phyloP scores from a whole-genome alignment of 2,888 invertebrate genomes.

The Bellardia bayeri region DNA sequence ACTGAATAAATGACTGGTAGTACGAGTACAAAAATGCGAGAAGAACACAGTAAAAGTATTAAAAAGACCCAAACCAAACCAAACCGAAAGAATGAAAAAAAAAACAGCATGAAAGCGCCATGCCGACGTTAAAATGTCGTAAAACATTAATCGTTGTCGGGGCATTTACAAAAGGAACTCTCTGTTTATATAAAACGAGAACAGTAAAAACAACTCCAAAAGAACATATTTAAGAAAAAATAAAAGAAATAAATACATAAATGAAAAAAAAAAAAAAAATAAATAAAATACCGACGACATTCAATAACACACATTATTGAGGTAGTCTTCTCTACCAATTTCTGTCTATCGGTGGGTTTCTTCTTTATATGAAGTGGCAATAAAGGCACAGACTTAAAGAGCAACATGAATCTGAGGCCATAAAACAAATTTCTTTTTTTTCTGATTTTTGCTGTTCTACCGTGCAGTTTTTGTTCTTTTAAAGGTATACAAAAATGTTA shows the following conservation, averaged over 20 bases:
- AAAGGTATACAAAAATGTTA: not conserved
- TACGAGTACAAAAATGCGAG: slow-evolving; percentile 23
- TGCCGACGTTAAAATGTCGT: slow-evolving; percentile 73
- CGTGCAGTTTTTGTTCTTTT: slow-evolving; percentile 4
- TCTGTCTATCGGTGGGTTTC: not conserved
- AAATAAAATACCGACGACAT: slow-evolving; percentile 57
- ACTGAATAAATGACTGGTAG: slow-evolving; percentile 42
- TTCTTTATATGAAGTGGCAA: slow-evolving; percentile 20
- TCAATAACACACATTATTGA: slow-evolving; percentile 64
- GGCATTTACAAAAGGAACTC: slow-evolving; percentile 63
- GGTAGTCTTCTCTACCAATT: slow-evolving; percentile 55
- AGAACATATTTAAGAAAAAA: slow-evolving; percentile 18
- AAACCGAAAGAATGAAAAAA: not conserved
- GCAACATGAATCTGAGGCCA: slow-evolving; percentile 19
- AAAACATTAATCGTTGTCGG: slow-evolving; percentile 72
- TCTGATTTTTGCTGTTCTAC: slow-evolving; percentile 18
- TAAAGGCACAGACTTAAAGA: slow-evolving; percentile 18
- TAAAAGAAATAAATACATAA: not conserved
- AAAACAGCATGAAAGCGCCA: slow-evolving; percentile 71
- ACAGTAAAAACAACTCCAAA: slow-evolving; percentile 23
- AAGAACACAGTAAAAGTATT: slow-evolving; percentile 39
- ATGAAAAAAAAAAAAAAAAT: slow-evolving; percentile 19
- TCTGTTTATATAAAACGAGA: slow-evolving; percentile 37
- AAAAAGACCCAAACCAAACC: slow-evolving; percentile 49
- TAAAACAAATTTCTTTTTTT: slow-evolving; percentile 45